Conservation (phyloP, 2,113 vertebrate species). For the Crotalus horridus region DNA sequence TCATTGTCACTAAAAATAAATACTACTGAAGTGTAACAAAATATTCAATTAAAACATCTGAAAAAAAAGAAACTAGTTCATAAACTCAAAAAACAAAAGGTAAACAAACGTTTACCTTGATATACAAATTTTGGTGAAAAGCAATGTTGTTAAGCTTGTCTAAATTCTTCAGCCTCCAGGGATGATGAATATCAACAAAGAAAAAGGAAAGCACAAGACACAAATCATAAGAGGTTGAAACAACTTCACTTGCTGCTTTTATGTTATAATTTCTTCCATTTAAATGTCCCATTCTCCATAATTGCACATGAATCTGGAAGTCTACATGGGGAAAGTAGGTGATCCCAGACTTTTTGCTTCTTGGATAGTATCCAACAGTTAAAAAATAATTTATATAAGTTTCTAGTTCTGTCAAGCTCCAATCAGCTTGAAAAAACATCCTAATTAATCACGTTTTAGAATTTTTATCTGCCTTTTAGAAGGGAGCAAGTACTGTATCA, state of each 20-base stretch:
- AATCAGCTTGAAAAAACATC: conserved; percentile 57
- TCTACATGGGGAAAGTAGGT: conserved; percentile 51
- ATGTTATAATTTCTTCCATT: conserved; percentile 59
- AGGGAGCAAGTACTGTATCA: conserved; percentile 63
- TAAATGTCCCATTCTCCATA: conserved; percentile 58
- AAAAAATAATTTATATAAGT: conserved; percentile 56
- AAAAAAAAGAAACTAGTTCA: conserved; percentile 70
- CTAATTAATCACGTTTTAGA: conserved; percentile 57
- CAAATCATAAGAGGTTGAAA: conserved; percentile 61
- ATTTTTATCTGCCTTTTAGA: conserved; percentile 65
- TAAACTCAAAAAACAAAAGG: conserved; percentile 67
- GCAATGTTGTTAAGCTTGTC: conserved; percentile 78
- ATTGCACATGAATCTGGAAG: conserved; percentile 64
- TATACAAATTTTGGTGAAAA: conserved; percentile 76
- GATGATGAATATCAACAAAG: conserved; percentile 75
- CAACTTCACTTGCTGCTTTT: conserved; percentile 61
- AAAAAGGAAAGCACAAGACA: conserved; percentile 71
- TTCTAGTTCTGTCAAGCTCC: conserved; percentile 62
- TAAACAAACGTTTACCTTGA: conserved; percentile 73
- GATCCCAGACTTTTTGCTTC: conserved; percentile 63
- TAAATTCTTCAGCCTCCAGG: conserved; percentile 94
- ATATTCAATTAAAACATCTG: conserved; percentile 66
- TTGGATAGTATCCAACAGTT: conserved; percentile 66
- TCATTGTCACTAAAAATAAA: conserved; percentile 78
- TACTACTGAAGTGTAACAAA: conserved; percentile 74